phyloP scores from a whole-genome alignment of 2,888 invertebrate species.

The Xanthia icteritia region DNA sequence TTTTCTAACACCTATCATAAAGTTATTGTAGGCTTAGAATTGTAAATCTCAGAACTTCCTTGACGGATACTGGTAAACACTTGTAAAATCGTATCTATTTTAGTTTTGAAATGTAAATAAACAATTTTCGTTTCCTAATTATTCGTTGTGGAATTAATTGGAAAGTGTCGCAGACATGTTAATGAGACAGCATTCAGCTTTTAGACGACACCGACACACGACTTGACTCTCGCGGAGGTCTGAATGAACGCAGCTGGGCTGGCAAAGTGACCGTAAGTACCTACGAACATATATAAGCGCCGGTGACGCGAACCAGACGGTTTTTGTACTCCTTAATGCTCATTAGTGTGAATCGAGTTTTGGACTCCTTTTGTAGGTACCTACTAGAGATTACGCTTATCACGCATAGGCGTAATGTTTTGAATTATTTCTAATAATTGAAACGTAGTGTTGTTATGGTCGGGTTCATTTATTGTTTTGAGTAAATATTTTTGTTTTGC shows the following conservation, averaged over 20 bases:
- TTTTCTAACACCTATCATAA: slow-evolving; percentile 46
- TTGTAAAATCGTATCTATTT: slow-evolving; percentile 41
- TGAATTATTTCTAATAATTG: slow-evolving; percentile 18
- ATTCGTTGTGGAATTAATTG: slow-evolving; percentile 31
- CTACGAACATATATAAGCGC: slow-evolving; percentile 32
- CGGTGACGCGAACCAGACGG: slow-evolving; percentile 31
- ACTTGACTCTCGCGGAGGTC: slow-evolving; percentile 50
- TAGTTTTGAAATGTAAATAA: slow-evolving; percentile 22
- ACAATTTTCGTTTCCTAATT: slow-evolving; percentile 41
- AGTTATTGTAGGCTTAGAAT: slow-evolving; percentile 39
- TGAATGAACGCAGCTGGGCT: slow-evolving; percentile 57
- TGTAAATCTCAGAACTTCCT: slow-evolving; percentile 35
- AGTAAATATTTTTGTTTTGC: slow-evolving; percentile 5
- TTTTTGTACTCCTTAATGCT: slow-evolving; percentile 46
- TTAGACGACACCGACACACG: slow-evolving; percentile 43
- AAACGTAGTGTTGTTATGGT: neutral
- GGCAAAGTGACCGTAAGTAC: slow-evolving; percentile 55
- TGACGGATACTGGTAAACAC: slow-evolving; percentile 32
- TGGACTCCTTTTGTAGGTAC: slow-evolving; percentile 27
- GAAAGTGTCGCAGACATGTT: slow-evolving; percentile 54
- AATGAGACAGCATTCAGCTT: slow-evolving; percentile 63
- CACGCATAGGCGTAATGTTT: slow-evolving; percentile 8
- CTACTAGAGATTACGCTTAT: slow-evolving; percentile 23
- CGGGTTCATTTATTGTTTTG: neutral
- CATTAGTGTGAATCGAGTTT: slow-evolving; percentile 54